These are phyloP conservation scores for Macrocentrus cingulum DNA, from an alignment of 1,140 invertebrate genomes.

Conservation along the genomic window DNA sequence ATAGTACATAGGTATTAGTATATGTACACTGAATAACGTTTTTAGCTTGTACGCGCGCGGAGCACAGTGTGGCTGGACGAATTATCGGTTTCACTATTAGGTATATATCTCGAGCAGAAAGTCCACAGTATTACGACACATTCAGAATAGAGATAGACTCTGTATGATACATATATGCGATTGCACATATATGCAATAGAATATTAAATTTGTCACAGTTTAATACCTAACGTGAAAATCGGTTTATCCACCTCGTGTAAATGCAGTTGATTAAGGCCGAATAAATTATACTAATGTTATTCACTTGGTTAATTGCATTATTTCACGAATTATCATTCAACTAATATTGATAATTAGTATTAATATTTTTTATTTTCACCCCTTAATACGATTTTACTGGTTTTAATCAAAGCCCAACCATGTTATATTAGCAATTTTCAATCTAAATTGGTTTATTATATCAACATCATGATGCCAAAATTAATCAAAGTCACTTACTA, in stretches of 20 bases:
- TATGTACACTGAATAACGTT: no score
- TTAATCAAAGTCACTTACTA: no score
- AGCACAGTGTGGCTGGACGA: no score
- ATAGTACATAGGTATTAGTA: no score
- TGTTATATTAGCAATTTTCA: no score
- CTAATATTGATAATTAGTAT: not conserved
- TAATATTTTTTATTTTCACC: constrained; percentile 1
- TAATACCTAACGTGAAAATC: constrained; percentile 15
- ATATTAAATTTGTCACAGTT: constrained; percentile 32
- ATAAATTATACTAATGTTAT: constrained; percentile 41
- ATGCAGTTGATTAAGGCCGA: constrained; percentile 40
- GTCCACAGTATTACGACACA: not conserved
- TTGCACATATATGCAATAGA: not conserved
- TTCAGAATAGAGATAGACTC: not conserved
- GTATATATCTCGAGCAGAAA: not conserved
- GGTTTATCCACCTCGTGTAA: constrained; percentile 25
- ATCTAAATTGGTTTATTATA: no score
- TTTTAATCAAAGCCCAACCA: no score
- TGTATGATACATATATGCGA: not conserved
- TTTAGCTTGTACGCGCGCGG: no score
- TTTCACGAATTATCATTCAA: constrained; percentile 32
- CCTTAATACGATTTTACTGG: not conserved
- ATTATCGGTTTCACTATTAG: no score
- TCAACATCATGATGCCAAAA: no score
- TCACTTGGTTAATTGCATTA: constrained; percentile 35